Percentiles rank a stretch among this genome's conserved stretches.
Conservation (phyloP, 64 coral and sea anemone genomes). For the Astreopora myriophthalma region DNA sequence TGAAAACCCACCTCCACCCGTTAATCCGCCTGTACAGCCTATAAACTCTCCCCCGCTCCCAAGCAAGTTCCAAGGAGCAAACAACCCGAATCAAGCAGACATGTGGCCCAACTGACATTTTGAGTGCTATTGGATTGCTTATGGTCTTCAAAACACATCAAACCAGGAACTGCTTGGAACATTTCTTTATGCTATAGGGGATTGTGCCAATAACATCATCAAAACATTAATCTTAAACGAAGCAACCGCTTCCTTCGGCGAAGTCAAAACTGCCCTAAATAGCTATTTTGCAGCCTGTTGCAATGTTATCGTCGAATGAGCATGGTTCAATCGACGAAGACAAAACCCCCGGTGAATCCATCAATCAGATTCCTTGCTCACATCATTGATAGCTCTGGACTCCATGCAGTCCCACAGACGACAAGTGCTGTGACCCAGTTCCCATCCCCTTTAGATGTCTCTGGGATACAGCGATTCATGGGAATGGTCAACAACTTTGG, state of each 20-base stretch:
- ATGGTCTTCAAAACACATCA: slow-evolving; percentile 8
- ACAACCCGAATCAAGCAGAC: slow-evolving; percentile 22
- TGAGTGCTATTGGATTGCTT: slow-evolving; percentile 11
- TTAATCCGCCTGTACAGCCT: no score
- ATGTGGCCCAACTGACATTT: slow-evolving; percentile 41
- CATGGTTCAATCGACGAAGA: not conserved
- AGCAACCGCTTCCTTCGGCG: slow-evolving; percentile 11
- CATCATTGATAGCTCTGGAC: no score
- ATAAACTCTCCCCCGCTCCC: not conserved
- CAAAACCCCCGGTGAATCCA: slow-evolving; percentile 11
- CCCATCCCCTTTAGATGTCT: no score
- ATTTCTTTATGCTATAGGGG: slow-evolving; percentile 53
- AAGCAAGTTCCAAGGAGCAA: not conserved
- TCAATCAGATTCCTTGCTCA: no score
- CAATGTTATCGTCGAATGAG: slow-evolving; percentile 40
- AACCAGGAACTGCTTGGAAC: slow-evolving; percentile 49
- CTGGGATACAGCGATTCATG: no score
- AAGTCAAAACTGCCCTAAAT: slow-evolving; percentile 28
- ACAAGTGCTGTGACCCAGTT: no score
- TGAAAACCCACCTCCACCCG: not conserved
- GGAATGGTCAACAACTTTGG: no score
- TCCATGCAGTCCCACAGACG: no score
- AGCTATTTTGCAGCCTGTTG: no score
- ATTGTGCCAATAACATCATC: slow-evolving; percentile 30
- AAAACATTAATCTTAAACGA: not conserved